These are phyloP conservation scores for Thryonomys swinderianus DNA, from an alignment of 2,113 vertebrate genomes.

Conservation along the genomic window DNA sequence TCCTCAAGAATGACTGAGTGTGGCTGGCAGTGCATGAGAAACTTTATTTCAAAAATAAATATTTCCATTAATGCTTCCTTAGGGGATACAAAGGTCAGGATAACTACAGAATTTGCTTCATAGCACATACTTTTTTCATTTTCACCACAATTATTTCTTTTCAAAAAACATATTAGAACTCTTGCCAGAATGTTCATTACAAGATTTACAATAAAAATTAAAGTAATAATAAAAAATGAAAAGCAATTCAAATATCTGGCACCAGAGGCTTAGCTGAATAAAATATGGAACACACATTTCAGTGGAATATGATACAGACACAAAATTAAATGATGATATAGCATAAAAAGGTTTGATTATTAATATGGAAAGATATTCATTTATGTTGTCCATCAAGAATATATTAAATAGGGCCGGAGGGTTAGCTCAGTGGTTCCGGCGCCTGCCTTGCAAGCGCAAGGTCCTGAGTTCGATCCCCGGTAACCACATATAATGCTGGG, in stretches of 20 bases:
- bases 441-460: no score
- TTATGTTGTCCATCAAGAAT: background rate
- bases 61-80: constrained; percentile 72
- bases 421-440: no score
- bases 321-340: background rate
- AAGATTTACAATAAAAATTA: background rate
- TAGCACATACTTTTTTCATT: constrained; percentile 23
- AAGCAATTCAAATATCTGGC: constrained; percentile 33
- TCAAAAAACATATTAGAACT: constrained; percentile 31
- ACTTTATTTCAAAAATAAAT: constrained; percentile 81
- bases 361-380: constrained; percentile 1
- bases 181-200: constrained; percentile 35
- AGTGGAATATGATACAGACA: background rate
- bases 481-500: no score
- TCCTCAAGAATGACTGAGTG: constrained; percentile 64
- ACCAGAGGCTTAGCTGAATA: background rate
- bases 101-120: constrained; percentile 63
- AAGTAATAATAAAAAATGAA: background rate
- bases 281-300: background rate
- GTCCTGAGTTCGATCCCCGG: no score
- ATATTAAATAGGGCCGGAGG: no score
- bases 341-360: background rate
- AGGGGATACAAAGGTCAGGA: constrained; percentile 57
- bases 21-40: constrained; percentile 65
- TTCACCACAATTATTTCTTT: constrained; percentile 61